These are phyloP conservation scores for Eonycteris spelaea DNA, from an alignment of 2,113 vertebrate genomes.

Conservation along the genomic window DNA sequence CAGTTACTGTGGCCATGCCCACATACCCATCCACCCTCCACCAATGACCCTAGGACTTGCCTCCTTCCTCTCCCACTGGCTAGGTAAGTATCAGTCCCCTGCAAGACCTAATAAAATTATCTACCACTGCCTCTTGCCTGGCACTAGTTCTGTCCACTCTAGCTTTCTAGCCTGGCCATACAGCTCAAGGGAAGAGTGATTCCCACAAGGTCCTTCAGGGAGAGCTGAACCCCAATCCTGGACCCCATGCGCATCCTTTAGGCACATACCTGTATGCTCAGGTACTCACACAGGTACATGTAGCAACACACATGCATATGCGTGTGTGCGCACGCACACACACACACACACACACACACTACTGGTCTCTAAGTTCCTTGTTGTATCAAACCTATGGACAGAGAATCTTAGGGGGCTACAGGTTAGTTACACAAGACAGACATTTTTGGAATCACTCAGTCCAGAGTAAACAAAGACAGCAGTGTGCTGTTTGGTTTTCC, in stretches of 20 bases:
- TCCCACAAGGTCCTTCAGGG: neutral
- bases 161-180: neutral
- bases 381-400: neutral
- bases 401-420: neutral
- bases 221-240: neutral
- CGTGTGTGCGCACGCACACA: neutral
- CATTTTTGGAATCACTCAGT: neutral
- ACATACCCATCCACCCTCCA: neutral
- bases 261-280: neutral
- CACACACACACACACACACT: neutral
- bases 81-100: neutral
- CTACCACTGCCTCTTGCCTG: neutral
- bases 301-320: neutral
- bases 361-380: neutral
- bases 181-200: neutral
- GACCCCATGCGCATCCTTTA: neutral
- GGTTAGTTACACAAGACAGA: neutral
- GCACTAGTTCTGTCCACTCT: neutral
- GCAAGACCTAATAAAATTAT: neutral
- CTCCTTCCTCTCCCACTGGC: neutral
- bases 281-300: neutral
- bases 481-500: conserved; percentile 37
- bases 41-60: neutral
- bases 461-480: conserved; percentile 49
- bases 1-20: neutral